These are phyloP conservation scores for Epizoanthus fatuus DNA, from an alignment of 92 coral and sea anemone species.

Conservation along the genomic window DNA sequence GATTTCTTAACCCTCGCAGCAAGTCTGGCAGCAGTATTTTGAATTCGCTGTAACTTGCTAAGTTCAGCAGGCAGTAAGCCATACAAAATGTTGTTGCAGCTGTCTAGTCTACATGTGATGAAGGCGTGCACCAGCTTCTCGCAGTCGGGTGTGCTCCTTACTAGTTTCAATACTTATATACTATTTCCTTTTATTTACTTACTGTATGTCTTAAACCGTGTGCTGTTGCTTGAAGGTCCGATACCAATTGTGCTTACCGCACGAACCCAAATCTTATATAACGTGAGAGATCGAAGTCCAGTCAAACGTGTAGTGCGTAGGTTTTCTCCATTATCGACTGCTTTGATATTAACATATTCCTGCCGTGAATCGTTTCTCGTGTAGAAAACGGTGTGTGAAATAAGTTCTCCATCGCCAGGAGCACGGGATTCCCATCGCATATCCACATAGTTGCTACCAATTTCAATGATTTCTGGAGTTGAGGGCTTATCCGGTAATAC, in stretches of 20 bases:
- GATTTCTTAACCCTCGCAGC: too few species aligned
- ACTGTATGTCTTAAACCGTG: constrained; percentile 10
- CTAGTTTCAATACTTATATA: too few species aligned
- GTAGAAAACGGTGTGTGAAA: background rate
- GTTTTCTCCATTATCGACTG: background rate
- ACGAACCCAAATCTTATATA: background rate
- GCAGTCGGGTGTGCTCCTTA: too few species aligned
- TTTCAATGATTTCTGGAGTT: background rate
- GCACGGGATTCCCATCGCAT: background rate
- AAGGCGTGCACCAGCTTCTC: too few species aligned
- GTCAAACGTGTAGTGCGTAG: background rate
- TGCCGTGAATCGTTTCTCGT: background rate
- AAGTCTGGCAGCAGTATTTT: too few species aligned
- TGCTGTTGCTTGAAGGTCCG: background rate
- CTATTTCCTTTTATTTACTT: background rate
- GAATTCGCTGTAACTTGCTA: too few species aligned
- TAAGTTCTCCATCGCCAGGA: background rate
- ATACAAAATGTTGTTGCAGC: too few species aligned
- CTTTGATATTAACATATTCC: background rate
- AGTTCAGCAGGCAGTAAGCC: too few species aligned
- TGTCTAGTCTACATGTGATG: too few species aligned
- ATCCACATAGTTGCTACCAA: background rate
- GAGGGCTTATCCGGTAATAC: constrained; percentile 10
- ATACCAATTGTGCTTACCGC: background rate
- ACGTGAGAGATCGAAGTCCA: constrained; percentile 2